A percentile compares a stretch with the other conserved stretches of the same genome.
Conservation (phyloP, 2,113 vertebrate genomes). For the Plotosus lineatus region DNA sequence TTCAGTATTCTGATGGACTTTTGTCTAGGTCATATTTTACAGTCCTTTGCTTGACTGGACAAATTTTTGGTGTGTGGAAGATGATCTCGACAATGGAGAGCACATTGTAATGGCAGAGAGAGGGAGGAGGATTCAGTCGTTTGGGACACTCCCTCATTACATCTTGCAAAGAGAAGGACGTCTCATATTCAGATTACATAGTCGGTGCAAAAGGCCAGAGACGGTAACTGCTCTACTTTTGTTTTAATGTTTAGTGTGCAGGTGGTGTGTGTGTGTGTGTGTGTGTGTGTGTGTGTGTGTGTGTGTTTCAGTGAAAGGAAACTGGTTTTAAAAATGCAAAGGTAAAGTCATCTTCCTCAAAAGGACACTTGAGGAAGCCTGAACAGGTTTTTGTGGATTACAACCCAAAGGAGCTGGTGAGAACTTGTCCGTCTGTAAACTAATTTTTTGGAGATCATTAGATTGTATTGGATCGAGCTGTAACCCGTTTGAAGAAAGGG, state of each 20-base stretch:
- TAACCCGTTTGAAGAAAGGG: constrained; percentile 34
- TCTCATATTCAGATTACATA: constrained; percentile 38
- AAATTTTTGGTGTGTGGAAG: constrained; percentile 42
- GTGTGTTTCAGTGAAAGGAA: background rate
- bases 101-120: constrained; percentile 36
- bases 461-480: constrained; percentile 10
- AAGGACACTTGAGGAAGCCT: background rate
- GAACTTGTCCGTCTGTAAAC: background rate
- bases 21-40: background rate
- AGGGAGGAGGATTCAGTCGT: constrained; percentile 46
- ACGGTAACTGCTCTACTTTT: background rate
- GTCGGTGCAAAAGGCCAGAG: constrained; percentile 30
- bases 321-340: background rate
- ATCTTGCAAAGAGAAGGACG: constrained; percentile 42
- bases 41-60: constrained; percentile 12
- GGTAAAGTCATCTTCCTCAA: background rate
- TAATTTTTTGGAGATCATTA: background rate
- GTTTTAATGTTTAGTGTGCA: background rate
- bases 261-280: background rate
- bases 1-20: background rate
- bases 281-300: no score
- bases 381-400: constrained; percentile 42
- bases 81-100: constrained; percentile 43
- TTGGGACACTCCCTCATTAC: constrained; percentile 65
- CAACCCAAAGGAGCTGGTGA: constrained; percentile 33